Evolutionary conservation across 92 coral and sea anemone genomes (phyloP), one percentile per base, ranked within the genome.

Genomic region (Porites evermanni): DNA sequence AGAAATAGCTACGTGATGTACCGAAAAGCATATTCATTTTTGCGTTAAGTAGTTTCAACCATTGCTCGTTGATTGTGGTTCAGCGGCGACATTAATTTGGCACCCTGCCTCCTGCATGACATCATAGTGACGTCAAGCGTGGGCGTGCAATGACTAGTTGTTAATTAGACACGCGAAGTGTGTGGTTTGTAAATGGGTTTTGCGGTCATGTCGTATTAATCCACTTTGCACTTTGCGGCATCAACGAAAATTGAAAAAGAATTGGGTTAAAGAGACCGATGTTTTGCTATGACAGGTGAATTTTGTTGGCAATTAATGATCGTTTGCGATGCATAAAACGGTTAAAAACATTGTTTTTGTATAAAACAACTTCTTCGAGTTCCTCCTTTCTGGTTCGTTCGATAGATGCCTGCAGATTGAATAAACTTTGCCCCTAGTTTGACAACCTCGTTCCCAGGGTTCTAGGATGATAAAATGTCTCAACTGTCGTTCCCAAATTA

Each of bases 91-190:
- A 20, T 21, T 21, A 21, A 24, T 19, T 13, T 6, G 26, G 21
- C 65, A 53, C 51, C 84, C n/a, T 67, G 24, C 29, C 1, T 50
- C 38, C 50, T 53, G 14, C n/a, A n/a, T n/a, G n/a, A n/a, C n/a
- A n/a, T n/a, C n/a, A n/a, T n/a, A 8, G 38, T 70, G 78, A 70
- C 86, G 78, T 8, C 20, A 26, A 81, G 86, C 86, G 78, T 81
- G 59, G 86, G 76, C 17, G 86, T 70, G 32, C 4, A 17, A 59
- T 74, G 64, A 64, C 38, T 53, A 23, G 32, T 74, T 74, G 64
- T 74, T 53, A 60, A 81, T 72, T 71, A 38, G 26, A 47, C 86
- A 70, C 56, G 68, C 68, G 24, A 70, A 24, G 75, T 19, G 26
- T 80, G 75, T 6, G 84, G 82, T 26, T 63, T 78, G 61, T 77